Conservation (phyloP, 2,113 vertebrate species). For the Oxyura jamaicensis region DNA sequence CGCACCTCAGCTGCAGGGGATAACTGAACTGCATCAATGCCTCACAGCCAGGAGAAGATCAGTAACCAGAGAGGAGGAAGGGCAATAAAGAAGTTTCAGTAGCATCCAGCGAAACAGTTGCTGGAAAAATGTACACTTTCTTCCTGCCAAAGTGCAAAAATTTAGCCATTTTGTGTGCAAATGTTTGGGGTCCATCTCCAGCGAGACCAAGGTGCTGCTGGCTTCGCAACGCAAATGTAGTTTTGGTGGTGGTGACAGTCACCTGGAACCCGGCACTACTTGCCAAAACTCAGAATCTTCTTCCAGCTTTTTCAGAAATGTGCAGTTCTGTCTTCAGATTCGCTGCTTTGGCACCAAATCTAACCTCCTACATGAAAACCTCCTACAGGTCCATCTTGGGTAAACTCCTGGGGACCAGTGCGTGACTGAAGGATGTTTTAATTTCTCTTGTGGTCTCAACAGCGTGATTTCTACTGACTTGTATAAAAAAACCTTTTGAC, state of each 20-base stretch:
- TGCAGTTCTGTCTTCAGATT: not conserved
- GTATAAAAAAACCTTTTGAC: not conserved
- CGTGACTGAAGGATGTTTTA: rapidly evolving
- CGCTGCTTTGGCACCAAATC: not conserved
- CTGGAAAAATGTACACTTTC: not conserved
- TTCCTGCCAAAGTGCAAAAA: not conserved
- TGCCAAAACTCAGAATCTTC: not conserved
- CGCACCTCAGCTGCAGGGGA: not conserved
- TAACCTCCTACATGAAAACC: not conserved
- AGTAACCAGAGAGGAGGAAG: not conserved
- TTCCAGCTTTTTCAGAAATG: not conserved
- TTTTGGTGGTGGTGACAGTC: not conserved
- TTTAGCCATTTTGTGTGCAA: too few relatives aligned
- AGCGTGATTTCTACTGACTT: not conserved
- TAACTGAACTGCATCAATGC: not conserved
- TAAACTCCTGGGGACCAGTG: not conserved
- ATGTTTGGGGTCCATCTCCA: not conserved
- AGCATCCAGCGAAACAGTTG: not conserved
- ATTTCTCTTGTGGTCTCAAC: not conserved
- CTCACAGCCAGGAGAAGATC: not conserved
- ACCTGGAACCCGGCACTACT: not conserved
- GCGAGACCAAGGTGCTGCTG: not conserved
- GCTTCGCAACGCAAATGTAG: rapidly evolving
- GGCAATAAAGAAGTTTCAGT: not conserved
- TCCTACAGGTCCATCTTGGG: rapidly evolving